Percentiles rank a stretch among this genome's conserved stretches.
These are phyloP conservation scores for Macroteleia sp. DNA, from an alignment of 2,888 invertebrate genomes.

Conservation along the genomic window DNA sequence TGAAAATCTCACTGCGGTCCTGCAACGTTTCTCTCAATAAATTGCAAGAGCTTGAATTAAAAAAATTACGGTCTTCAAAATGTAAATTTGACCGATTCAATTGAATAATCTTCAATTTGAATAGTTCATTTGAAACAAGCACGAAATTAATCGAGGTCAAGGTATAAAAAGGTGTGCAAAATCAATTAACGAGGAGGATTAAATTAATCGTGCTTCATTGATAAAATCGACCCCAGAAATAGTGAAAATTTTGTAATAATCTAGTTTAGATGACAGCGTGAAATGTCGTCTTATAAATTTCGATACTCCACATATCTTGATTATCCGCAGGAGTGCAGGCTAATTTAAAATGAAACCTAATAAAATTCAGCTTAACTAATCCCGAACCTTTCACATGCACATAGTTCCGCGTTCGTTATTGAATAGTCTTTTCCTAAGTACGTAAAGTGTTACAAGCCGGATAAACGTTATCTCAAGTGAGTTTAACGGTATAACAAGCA, in stretches of 20 bases:
- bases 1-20: too few species aligned
- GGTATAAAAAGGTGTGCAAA: constrained; percentile 13
- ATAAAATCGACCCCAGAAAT: background rate
- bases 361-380: constrained; percentile 34
- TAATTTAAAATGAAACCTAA: constrained; percentile 28
- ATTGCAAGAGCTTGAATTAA: too few species aligned
- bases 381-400: too few species aligned
- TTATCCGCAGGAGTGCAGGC: background rate
- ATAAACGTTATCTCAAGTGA: constrained; percentile 42
- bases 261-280: constrained; percentile 7
- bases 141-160: background rate
- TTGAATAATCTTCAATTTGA: too few species aligned
- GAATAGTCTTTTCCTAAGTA: constrained; percentile 42
- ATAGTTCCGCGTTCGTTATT: constrained; percentile 17
- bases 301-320: constrained; percentile 16
- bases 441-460: constrained; percentile 39
- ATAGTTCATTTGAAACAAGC: background rate
- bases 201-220: constrained; percentile 18
- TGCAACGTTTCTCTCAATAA: too few species aligned
- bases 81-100: too few species aligned
- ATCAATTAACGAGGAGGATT: constrained; percentile 20
- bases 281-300: too few species aligned
- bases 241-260: background rate
- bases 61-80: too few species aligned
- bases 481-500: constrained; percentile 28